Base-by-base conservation (phyloP, 2,888 invertebrate species). In the Drosophila sordidula region DNA sequence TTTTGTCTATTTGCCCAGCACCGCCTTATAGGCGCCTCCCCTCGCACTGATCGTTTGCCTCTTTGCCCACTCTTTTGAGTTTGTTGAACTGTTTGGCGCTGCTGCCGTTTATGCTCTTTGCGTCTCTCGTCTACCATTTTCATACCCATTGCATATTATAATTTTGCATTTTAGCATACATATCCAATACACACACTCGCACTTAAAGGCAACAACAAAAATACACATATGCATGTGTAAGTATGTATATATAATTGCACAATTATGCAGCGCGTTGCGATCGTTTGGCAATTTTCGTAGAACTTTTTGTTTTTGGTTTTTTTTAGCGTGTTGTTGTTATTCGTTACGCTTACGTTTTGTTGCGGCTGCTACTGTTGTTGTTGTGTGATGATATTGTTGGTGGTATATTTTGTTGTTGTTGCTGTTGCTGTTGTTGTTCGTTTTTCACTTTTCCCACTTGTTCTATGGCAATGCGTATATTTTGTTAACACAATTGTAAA, bases 201-300 rank as follows among this genome's bases (percentile, higher is more conserved):
- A 78, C 52, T 65, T 46, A 47, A 58, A 63, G 68, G 26, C 80
- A 69, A 64, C 46, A 77, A 68, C 51, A 82, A 84, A 66, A 66
- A 58, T 46, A 63, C 22, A 52, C 44, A n/a, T 62, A 32, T 34
- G 39, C 47, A 34, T 29, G 29, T 47, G 45, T 63, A 58, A 52
- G 42, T 51, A 47, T 52, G 11, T 42, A 41, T 63, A 61, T 61
- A 54, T 80, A 87, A 85, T 87, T 87, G 88, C 83, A 84, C 88
- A 87, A 82, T 85, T 81, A 73, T 87, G 86, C 89, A 89, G 86
- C 89, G 79, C 70, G 70, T 68, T 52, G 71, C 61, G 57, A 66
- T 64, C 63, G 49, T 82, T 86, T 86, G 54, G 80, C 70, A 87
- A 65, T 68, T 74, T 68, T 70, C 50, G 71, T 57, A 61, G 56